Base-by-base conservation (phyloP, 2,888 invertebrate species). In the Ochropleura leucogaster region DNA sequence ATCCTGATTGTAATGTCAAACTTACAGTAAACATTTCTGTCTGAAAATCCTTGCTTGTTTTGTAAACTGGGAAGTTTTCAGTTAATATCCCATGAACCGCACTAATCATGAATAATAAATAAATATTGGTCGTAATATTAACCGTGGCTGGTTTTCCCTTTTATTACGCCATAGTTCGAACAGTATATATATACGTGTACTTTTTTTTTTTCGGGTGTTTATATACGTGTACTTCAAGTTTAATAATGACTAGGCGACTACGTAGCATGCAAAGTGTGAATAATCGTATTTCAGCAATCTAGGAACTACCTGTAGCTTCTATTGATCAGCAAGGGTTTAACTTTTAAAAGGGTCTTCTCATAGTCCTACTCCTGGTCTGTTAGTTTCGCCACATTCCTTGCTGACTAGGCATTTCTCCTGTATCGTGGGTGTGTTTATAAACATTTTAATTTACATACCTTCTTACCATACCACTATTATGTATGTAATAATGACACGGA, bases 81-180 rank as follows among this genome's bases (percentile, higher is more conserved):
- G 46, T 53, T 42, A 14, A 20, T 76, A 64, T 53, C 55, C 42
- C 46, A 42, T 63, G 55, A 30, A 75, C 55, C 40, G 40, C 12
- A 44, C 57, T 82, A 82, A 79, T 82, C 69, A 67, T 77, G 70
- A 79, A 77, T 77, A 79, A 79, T 79, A 77, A 79, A 82, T 68
- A 82, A 82, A 40, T 79, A 82, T 70, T 77, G 57, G 40, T 53
- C 30, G 20, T 82, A 63, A 70, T 79, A 67, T 70, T 6, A 69
- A 68, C 44, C 60, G 18, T 16, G 10, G 64, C 44, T 47, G 10
- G 18, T 59, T 79, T 76, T 40, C 40, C n/a, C 10, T 55, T 74
- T 76, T 79, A 75, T 66, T 66, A 8, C 69, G 18, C 44, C 12
- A 30, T 60, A n/a, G 46, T 40, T 68, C 46, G 59, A 46, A 42